Evolutionary conservation across 53 echinoderm and acorn worm species (phyloP).

Genomic region (Stichopus horrens): DNA sequence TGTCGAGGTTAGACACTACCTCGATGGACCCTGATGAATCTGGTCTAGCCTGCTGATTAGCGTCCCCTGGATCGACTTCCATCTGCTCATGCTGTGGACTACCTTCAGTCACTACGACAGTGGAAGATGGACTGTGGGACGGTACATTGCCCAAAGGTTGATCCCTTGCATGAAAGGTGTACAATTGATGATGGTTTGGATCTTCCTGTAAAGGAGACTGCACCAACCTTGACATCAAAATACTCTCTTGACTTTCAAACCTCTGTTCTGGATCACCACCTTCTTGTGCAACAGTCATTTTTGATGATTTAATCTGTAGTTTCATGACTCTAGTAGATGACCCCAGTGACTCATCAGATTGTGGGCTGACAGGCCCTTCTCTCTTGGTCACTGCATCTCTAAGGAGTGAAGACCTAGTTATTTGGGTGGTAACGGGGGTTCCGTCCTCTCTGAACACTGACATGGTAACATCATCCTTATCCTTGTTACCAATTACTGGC

Average conservation of each 20-base stretch:
- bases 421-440: neutral
- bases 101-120: neutral
- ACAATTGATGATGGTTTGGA: neutral
- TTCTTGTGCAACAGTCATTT: neutral
- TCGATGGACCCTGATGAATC: neutral
- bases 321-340: neutral
- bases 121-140: neutral
- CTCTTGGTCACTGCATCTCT: neutral
- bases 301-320: neutral
- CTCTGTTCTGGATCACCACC: neutral
- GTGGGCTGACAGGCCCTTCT: neutral
- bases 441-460: neutral
- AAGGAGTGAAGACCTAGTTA: neutral
- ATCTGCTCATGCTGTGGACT: neutral
- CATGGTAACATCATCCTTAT: neutral
- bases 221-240: neutral
- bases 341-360: neutral
- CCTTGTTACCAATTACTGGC: neutral
- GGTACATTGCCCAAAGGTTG: neutral
- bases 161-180: neutral
- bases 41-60: neutral
- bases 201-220: constrained; percentile 10
- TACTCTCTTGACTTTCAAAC: neutral
- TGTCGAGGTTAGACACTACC: neutral
- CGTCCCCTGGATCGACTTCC: neutral